phyloP scores from a whole-genome alignment of 2,113 vertebrate species.

The Vulpes lagopus region DNA sequence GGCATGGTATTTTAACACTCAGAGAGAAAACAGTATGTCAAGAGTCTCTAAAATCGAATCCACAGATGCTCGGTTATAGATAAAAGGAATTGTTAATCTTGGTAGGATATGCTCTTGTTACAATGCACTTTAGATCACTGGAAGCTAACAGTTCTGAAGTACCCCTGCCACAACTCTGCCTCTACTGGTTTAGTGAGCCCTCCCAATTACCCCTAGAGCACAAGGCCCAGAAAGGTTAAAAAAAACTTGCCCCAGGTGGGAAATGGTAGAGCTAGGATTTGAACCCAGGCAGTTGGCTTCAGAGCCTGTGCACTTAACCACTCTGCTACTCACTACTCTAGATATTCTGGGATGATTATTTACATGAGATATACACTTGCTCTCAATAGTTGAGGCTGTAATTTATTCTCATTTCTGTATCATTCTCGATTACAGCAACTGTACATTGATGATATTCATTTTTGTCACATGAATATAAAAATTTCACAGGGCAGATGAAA shows the following conservation, averaged over 20 bases:
- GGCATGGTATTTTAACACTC: background rate
- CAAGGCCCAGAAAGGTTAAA: background rate
- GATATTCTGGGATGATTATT: slow-evolving; percentile 39
- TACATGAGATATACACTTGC: background rate
- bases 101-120: background rate
- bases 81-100: slow-evolving; percentile 30
- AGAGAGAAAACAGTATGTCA: background rate
- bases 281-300: background rate
- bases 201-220: background rate
- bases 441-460: slow-evolving; percentile 62
- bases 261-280: background rate
- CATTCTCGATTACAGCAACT: slow-evolving; percentile 23
- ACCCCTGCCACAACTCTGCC: background rate
- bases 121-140: background rate
- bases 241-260: background rate
- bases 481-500: slow-evolving; percentile 73
- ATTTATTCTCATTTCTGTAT: slow-evolving; percentile 69
- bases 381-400: slow-evolving; percentile 13
- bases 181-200: background rate
- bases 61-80: background rate
- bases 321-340: background rate
- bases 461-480: slow-evolving; percentile 68
- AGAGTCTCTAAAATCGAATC: slow-evolving; percentile 36
- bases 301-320: background rate
- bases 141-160: background rate